Conservation (phyloP, 1,140 invertebrate species). For the Nasonia longicornis region DNA sequence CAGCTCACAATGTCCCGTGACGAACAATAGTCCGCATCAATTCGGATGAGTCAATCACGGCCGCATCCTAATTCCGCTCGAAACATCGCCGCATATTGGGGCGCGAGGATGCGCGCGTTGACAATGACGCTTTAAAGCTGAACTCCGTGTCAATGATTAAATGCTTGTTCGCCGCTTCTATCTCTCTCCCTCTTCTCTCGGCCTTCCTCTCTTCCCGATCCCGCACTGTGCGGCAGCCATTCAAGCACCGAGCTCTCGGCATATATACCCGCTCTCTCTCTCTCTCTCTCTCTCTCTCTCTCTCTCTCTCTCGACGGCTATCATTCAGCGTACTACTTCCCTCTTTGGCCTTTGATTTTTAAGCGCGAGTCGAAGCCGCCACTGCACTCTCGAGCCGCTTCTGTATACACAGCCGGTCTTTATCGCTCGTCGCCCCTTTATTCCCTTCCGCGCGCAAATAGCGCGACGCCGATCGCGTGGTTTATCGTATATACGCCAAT, state of each 20-base stretch:
- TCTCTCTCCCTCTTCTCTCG: neutral
- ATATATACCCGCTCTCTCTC: neutral
- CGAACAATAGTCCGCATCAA: conserved; percentile 59
- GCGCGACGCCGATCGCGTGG: no score
- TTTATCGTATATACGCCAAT: neutral
- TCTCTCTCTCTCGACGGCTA: neutral
- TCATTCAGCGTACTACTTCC: neutral
- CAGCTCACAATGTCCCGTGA: conserved; percentile 38
- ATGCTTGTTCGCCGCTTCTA: conserved; percentile 36
- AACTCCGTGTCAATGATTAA: conserved; percentile 44
- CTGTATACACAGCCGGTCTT: neutral
- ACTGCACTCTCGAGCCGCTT: neutral
- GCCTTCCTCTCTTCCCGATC: neutral
- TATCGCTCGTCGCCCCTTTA: neutral
- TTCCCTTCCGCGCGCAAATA: neutral
- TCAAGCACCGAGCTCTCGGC: neutral
- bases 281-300: no score
- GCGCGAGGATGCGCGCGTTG: conserved; percentile 11
- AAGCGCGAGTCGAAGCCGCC: no score
- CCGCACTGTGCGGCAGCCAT: neutral
- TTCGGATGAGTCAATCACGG: conserved; percentile 60
- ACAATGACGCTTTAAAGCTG: conserved; percentile 42
- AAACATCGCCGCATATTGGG: conserved; percentile 43
- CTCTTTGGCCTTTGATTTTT: no score
- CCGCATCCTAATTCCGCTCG: conserved; percentile 53